These are phyloP conservation scores for Crocallis elinguaria DNA, from an alignment of 2,888 invertebrate genomes.

Conservation along the genomic window DNA sequence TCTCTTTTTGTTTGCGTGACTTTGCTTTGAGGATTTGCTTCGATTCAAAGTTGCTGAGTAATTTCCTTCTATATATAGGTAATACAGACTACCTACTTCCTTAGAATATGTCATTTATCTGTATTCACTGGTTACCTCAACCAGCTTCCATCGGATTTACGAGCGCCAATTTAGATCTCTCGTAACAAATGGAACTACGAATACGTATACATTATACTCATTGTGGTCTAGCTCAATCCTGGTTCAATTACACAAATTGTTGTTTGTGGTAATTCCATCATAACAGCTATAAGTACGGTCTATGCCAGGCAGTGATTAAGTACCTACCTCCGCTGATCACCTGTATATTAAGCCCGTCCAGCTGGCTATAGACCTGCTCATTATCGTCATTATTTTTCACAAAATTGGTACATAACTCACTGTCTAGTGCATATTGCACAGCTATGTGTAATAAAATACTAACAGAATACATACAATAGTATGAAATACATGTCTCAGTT, in stretches of 20 bases:
- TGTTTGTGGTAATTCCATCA: constrained; percentile 30
- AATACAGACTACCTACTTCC: too few relatives aligned
- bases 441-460: neutral
- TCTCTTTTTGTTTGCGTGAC: too few relatives aligned
- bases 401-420: constrained; percentile 9
- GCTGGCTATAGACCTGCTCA: constrained; percentile 8
- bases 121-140: constrained; percentile 1
- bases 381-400: constrained; percentile 16
- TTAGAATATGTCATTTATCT: neutral
- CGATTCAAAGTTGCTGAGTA: neutral
- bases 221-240: constrained; percentile 25
- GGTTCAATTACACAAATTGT: constrained; percentile 27
- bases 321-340: constrained; percentile 8
- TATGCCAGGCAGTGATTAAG: constrained; percentile 10
- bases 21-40: too few relatives aligned
- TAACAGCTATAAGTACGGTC: too few relatives aligned
- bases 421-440: constrained; percentile 2
- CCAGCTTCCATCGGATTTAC: constrained; percentile 10
- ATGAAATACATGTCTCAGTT: too few relatives aligned
- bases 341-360: constrained; percentile 6
- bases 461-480: too few relatives aligned
- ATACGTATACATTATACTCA: constrained; percentile 9
- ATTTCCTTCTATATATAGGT: too few relatives aligned
- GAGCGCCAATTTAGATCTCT: constrained; percentile 11
- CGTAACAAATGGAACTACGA: constrained; percentile 20